phyloP scores from a whole-genome alignment of 2,888 invertebrate genomes.

The Subacronicta megacephala region DNA sequence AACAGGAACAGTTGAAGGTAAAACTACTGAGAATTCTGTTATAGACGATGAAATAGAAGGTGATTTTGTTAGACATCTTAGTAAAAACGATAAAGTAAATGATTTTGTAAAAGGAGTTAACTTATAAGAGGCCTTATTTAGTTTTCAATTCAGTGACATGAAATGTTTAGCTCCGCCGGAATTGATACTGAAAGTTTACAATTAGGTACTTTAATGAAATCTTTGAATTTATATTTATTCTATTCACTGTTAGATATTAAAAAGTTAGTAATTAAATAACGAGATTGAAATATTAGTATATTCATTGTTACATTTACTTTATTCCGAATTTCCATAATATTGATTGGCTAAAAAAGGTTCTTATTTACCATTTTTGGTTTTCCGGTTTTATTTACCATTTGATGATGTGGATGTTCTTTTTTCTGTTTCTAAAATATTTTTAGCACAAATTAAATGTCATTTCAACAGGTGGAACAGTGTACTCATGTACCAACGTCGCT shows the following conservation, averaged over 20 bases:
- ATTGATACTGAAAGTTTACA: background rate
- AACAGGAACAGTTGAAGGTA: conserved; percentile 95
- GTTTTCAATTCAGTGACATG: background rate
- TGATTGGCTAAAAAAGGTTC: background rate
- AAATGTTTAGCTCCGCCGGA: background rate
- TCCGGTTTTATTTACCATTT: background rate
- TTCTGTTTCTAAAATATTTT: conserved; percentile 1
- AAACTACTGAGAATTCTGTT: conserved; percentile 5
- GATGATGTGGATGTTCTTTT: background rate
- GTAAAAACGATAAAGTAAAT: background rate
- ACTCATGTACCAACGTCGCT: conserved; percentile 73
- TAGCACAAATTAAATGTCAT: conserved; percentile 46
- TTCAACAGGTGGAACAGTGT: conserved; percentile 81
- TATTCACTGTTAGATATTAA: background rate
- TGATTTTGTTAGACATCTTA: background rate
- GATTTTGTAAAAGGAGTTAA: background rate
- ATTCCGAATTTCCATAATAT: background rate
- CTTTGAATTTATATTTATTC: background rate
- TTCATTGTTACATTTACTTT: background rate
- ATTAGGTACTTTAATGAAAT: conserved; percentile 1
- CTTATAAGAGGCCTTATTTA: background rate
- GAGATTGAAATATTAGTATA: background rate
- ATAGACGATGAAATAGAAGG: conserved; percentile 29
- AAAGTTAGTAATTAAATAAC: background rate
- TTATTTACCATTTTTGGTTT: no score